Evolutionary conservation across 2,888 invertebrate genomes (phyloP), one percentile per base, ranked within the genome.

Genomic region (Eupithecia subumbrata): DNA sequence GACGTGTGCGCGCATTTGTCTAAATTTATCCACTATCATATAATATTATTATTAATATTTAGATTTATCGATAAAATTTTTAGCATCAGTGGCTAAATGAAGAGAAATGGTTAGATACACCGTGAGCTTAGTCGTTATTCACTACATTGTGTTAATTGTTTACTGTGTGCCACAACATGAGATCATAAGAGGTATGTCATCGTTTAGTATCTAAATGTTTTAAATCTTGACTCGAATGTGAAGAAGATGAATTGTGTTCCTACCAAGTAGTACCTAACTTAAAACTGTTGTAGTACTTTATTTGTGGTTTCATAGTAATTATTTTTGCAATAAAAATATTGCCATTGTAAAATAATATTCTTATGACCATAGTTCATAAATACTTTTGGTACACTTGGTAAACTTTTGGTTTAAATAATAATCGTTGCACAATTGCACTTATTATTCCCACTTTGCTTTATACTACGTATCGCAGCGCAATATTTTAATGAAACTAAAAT

Each of bases 161-260:
- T 18, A 64, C 64, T 34, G 64, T 64, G 64, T 34, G 34, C 18
- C 34, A 34, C 18, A 34, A 16, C 64, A 34, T 64, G 34, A 64
- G 18, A 34, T 34, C 14, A 34, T 64, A 64, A 64, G 64, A 64
- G 64, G 64, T 64, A 64, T 18, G 64, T 64, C 30, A 64, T 34
- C 34, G 34, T 18, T 30, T 64, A 34, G 5, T 64, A 64, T 18
- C 18, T 34, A 9, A 30, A 16, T 64, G 18, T 64, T 63, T 30
- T 64, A 2, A 56, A 25, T 22, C 22, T 56, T 56, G 5, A 25
- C 22, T 56, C 3, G 22, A 22, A 56, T 22, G 56, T n/a, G 7
- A n/a, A 52, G 52, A 52, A 43, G 14, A 14, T 43, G 14, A 4
- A 34, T 9, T 11, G 11, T 40, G 40, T 40, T 40, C 40, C 7